Conservation (phyloP, 1,140 invertebrate species). For the Orchestia grillus region DNA sequence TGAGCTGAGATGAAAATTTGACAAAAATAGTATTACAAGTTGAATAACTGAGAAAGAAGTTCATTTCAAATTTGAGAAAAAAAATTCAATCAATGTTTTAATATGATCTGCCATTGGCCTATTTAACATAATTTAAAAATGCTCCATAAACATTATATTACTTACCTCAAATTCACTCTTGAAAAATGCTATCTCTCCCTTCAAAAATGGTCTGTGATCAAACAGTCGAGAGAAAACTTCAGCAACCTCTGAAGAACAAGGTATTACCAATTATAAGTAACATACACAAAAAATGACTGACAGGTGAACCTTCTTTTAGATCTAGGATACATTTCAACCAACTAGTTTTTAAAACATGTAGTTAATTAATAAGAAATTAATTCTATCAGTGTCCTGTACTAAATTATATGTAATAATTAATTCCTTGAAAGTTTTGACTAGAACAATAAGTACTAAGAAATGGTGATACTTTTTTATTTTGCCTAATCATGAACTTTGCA, state of each 20-base stretch:
- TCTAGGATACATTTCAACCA: no score
- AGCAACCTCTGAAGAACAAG: constrained; percentile 77
- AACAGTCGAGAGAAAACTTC: constrained; percentile 87
- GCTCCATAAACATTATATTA: constrained; percentile 43
- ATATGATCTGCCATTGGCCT: not conserved
- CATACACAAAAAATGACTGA: no score
- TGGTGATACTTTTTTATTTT: no score
- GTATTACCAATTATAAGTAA: not conserved
- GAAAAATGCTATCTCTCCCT: constrained; percentile 86
- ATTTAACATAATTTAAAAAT: constrained; percentile 56
- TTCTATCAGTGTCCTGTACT: no score
- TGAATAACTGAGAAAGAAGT: not conserved
- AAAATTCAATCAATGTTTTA: not conserved
- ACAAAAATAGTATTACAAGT: not conserved
- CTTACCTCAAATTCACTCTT: constrained; percentile 86
- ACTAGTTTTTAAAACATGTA: no score
- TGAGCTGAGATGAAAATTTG: not conserved
- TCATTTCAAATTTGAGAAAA: not conserved
- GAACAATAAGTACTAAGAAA: no score
- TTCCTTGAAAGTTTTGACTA: no score
- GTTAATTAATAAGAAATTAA: no score
- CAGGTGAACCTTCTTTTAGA: no score
- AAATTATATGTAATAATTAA: no score
- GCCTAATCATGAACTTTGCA: no score
- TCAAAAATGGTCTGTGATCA: constrained; percentile 85